These are phyloP conservation scores for Candidula unifasciata DNA, from an alignment of 2,888 invertebrate species.

Conservation along the genomic window DNA sequence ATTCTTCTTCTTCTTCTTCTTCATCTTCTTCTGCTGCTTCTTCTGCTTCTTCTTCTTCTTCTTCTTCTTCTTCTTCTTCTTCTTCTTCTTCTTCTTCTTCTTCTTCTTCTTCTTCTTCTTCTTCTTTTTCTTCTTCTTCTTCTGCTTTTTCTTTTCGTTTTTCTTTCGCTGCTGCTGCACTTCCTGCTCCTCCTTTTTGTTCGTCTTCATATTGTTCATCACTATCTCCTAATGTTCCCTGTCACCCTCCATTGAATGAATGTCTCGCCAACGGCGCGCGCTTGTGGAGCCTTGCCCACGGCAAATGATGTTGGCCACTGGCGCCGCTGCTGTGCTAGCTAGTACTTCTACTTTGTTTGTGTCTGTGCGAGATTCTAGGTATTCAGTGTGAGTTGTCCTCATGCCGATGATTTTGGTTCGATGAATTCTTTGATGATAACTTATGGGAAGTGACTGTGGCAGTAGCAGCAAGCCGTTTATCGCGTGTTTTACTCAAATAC, in stretches of 20 bases:
- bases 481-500: no score
- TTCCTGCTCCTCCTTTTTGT: not conserved
- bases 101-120: not conserved
- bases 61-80: not conserved
- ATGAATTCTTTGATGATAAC: no score
- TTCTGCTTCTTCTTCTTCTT: constrained; percentile 16
- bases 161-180: not conserved
- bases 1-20: not conserved
- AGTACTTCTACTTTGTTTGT: no score
- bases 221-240: not conserved
- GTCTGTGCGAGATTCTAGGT: no score
- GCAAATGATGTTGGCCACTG: no score
- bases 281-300: no score
- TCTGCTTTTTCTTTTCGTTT: not conserved
- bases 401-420: no score
- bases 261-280: no score
- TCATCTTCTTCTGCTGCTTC: not conserved
- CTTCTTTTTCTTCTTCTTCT: not conserved
- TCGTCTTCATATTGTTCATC: not conserved
- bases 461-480: no score
- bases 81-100: not conserved
- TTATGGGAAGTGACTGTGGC: no score
- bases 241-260: not conserved
- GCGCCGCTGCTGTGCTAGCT: no score
- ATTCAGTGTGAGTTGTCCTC: no score